Percentiles rank a stretch among this genome's conserved stretches.
phyloP scores from a whole-genome alignment of 2,797 vertebrate species.

The Nyctibius grandis region DNA sequence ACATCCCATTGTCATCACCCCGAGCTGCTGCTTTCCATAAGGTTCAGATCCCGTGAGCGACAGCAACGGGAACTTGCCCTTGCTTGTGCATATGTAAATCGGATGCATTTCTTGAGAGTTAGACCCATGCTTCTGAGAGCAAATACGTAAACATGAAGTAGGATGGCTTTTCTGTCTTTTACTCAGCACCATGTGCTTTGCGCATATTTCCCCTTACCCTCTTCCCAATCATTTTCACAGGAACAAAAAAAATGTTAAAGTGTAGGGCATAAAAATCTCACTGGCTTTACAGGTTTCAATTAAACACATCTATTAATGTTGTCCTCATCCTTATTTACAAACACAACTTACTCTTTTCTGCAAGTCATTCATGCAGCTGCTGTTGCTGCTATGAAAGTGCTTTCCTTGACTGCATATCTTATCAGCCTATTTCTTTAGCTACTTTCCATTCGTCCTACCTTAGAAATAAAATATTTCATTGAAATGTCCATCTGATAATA shows the following conservation, averaged over 20 bases:
- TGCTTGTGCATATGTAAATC: not conserved
- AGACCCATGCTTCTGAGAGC: not conserved
- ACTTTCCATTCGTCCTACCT: constrained; percentile 41
- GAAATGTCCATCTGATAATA: constrained; percentile 63
- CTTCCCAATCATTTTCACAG: not conserved
- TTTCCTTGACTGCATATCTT: constrained; percentile 51
- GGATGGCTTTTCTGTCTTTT: not conserved
- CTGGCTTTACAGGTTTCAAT: constrained; percentile 48
- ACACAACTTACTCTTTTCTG: constrained; percentile 42
- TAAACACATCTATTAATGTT: constrained; percentile 50
- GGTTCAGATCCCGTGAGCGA: not conserved
- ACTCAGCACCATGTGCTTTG: not conserved
- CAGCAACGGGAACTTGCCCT: not conserved
- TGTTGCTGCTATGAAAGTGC: not conserved
- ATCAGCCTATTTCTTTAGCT: constrained; percentile 62
- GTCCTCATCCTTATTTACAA: constrained; percentile 39
- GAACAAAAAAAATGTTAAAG: constrained; percentile 12
- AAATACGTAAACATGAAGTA: not conserved
- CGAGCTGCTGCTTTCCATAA: accelerated
- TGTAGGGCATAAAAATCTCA: not conserved
- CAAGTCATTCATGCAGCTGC: not conserved
- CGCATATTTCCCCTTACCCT: not conserved
- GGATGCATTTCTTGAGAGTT: not conserved
- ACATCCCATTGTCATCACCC: accelerated
- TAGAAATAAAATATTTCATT: constrained; percentile 66